phyloP scores from a whole-genome alignment of 30 jellyfish, hydroid and myxozoan species.

The Cassiopea andromeda region DNA sequence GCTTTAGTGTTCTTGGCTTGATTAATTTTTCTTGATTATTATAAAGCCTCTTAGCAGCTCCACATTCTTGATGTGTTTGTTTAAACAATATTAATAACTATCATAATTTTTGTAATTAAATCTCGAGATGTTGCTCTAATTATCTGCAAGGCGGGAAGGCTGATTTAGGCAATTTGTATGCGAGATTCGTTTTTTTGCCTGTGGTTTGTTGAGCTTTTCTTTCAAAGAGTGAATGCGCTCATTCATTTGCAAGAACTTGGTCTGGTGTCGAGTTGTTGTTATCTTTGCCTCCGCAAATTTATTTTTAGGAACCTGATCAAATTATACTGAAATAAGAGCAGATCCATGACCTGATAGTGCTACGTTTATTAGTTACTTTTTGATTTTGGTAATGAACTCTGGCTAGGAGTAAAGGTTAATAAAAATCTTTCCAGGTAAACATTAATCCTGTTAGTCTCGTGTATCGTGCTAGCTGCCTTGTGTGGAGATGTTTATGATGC shows the following conservation, averaged over 20 bases:
- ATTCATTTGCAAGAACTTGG: background rate
- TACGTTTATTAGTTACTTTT: background rate
- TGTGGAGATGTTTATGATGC: background rate
- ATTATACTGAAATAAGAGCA: background rate
- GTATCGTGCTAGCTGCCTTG: background rate
- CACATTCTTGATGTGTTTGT: too few species aligned
- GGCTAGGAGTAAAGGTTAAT: background rate
- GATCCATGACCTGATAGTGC: background rate
- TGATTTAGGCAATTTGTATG: too few species aligned
- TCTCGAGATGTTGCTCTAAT: too few species aligned
- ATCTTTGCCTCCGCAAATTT: background rate
- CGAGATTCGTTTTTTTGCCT: too few species aligned
- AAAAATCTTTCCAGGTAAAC: background rate
- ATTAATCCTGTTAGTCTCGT: background rate
- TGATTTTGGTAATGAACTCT: background rate
- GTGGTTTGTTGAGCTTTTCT: background rate
- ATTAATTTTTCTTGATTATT: too few species aligned
- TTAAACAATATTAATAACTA: too few species aligned
- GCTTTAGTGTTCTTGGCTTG: too few species aligned
- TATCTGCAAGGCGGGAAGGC: too few species aligned
- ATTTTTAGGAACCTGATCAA: background rate
- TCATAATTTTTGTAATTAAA: too few species aligned
- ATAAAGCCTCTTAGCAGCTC: too few species aligned
- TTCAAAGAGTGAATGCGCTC: background rate
- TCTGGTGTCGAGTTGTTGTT: background rate